Percentiles rank a stretch among this genome's conserved stretches.
Evolutionary conservation across 1,140 invertebrate genomes (phyloP).

Genomic region (Berghia stephanieae): DNA sequence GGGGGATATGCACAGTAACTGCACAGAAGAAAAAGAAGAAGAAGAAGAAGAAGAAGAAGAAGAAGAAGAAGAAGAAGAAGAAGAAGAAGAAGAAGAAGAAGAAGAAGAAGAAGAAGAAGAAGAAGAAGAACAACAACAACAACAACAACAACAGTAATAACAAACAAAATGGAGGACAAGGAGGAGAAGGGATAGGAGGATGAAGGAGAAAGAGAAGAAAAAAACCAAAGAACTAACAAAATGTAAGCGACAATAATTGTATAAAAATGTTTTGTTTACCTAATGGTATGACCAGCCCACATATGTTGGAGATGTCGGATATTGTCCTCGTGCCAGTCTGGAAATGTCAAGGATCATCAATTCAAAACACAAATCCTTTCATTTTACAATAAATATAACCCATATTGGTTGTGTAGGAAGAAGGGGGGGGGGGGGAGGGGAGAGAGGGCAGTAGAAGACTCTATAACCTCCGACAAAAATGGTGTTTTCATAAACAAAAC

Average conservation of each 20-base stretch:
- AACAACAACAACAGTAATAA: neutral
- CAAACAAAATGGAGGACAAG: neutral
- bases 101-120: neutral
- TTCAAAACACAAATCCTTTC: too few species aligned
- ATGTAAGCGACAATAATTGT: neutral
- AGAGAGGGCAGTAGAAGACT: too few species aligned
- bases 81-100: neutral
- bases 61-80: neutral
- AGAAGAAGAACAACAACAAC: neutral
- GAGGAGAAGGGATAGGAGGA: too few species aligned
- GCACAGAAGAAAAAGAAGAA: neutral
- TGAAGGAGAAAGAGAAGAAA: neutral
- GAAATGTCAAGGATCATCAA: too few species aligned
- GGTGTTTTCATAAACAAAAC: too few species aligned
- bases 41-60: neutral
- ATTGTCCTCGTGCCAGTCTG: constrained; percentile 77
- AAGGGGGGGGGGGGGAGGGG: too few species aligned
- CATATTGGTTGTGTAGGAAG: too few species aligned
- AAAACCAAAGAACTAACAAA: neutral
- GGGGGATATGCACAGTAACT: neutral
- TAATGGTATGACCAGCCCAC: constrained; percentile 79
- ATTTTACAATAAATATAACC: too few species aligned
- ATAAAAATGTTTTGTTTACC: constrained; percentile 71
- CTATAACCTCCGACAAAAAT: too few species aligned
- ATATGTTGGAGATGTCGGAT: constrained; percentile 77